Evolutionary conservation across 2,113 vertebrate species (phyloP), one percentile per base, ranked within the genome.

Genomic region (Hippocampus zosterae): DNA sequence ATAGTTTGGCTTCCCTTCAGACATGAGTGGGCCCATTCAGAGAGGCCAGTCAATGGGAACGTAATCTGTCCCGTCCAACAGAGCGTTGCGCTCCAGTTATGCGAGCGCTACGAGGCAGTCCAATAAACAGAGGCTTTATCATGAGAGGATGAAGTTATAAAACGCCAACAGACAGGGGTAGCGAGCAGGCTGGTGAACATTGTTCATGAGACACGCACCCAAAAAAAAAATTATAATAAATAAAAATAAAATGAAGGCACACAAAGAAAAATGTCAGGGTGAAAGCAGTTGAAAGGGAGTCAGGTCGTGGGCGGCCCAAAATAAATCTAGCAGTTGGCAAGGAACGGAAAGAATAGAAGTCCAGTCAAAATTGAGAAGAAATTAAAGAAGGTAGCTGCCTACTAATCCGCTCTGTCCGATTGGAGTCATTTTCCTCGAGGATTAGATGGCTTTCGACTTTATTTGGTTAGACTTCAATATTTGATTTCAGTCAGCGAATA

Each of bases 21-120:
- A 87, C 91, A 87, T 91, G 91, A 92, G 89, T 82, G 87, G 40
- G 61, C 87, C 89, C 87, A 86, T 91, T 91, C 92, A 91, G 81
- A 70, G 85, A 77, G 89, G 79, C 89, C 85, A 89, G 88, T 91
- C 91, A 88, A 84, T 88, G 88, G 93, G 91, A 93, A 94, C 90
- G 78, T 73, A 90, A 93, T 86, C 89, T 83, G 85, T 41, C 73
- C 57, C 67, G 81, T 77, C 80, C 79, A 82, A 69, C 84, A 71
- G 78, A 81, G 75, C 56, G 53, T 75, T 73, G 69, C 74, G 81
- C 86, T 77, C 70, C 76, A 68, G 81, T 82, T 87, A 73, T 78
- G 84, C 63, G 78, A 86, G 80, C 85, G 86, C 81, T 88, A 89
- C 83, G 83, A 87, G 77, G 72, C 82, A 69, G 75, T 85, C 86